phyloP scores from a whole-genome alignment of 1,140 invertebrate genomes.

The Hycleus cichorii region DNA sequence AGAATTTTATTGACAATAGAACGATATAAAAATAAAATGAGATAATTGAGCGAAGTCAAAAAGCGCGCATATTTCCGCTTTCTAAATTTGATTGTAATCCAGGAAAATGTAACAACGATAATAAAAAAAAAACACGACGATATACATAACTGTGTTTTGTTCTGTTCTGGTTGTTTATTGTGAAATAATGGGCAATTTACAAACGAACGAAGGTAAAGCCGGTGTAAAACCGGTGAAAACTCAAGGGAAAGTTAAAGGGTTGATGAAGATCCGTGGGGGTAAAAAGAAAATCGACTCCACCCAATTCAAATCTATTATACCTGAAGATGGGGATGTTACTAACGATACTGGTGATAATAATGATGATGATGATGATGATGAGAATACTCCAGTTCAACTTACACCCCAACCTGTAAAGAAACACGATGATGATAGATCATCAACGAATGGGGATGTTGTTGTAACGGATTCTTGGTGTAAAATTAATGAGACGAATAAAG shows the following conservation, averaged over 20 bases:
- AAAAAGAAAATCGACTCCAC: conserved; percentile 27
- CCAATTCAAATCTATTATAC: conserved; percentile 27
- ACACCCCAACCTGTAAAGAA: conserved; percentile 7
- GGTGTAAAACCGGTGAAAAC: conserved; percentile 21
- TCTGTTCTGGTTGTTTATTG: background rate
- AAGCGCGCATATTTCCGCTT: no score
- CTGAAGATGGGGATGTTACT: conserved; percentile 6
- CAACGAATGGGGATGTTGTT: conserved; percentile 1
- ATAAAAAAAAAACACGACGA: no score
- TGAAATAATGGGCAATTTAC: conserved; percentile 27
- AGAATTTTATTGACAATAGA: no score
- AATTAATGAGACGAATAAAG: conserved; percentile 12
- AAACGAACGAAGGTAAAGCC: conserved; percentile 26
- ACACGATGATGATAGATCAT: background rate
- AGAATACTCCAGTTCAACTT: background rate
- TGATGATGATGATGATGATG: conserved; percentile 9
- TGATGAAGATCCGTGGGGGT: conserved; percentile 31
- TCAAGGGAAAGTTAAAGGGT: conserved; percentile 24
- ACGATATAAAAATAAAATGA: no score
- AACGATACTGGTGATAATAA: background rate
- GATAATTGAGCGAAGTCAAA: no score
- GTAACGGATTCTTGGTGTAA: conserved; percentile 25
- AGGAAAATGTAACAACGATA: no score
- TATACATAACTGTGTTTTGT: no score
- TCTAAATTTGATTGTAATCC: no score